Base-by-base conservation (phyloP, 2,888 invertebrate species). In the Ophioninae sp. region DNA sequence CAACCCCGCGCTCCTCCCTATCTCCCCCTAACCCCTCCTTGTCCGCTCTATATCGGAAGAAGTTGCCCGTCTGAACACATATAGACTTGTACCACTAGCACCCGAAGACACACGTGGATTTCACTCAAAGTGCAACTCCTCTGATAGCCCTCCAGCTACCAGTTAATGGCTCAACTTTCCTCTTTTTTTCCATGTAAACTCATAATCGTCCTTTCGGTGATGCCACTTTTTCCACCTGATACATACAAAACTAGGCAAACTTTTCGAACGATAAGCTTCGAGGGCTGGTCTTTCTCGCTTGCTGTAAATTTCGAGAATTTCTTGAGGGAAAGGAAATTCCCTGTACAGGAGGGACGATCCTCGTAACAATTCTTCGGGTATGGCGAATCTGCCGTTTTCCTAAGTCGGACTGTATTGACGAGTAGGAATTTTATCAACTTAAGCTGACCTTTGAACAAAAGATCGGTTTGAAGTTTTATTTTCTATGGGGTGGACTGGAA, bases 81-180 rank as follows among this genome's bases (percentile, higher is more conserved):
- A 50, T 74, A 37, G 59, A 70, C 75, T 67, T 79, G 50, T 75
- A 72, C 79, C 23, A 81, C 84, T 81, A 30, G 61, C 17, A 37
- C 56, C 37, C 17, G 44, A 50, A 41, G 13, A 17, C 50, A 13
- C 17, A 50, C 6, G 17, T 17, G 50, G 10, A 50, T 0, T 50
- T 50, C 50, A 17, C 50, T 50, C 17, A 17, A 50, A 10, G 17
- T 17, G 17, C 50, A 17, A 30, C 50, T 50, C 50, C 50, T 10
- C 50, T 17, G 50, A 50, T 13, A 50, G 50, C 50, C 50, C 50
- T 50, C 50, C 17, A 17, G 50, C 50, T 17, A 50, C 17, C 6
- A 13, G 13, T 50, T 50, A 50, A 50, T 50, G 50, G 6, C 50
- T 17, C 17, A 2, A 13, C 30, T 17, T 50, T 56, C 65, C 37